These are phyloP conservation scores for Acanthococcus lagerstroemiae DNA, from an alignment of 2,888 invertebrate species.

Conservation along the genomic window DNA sequence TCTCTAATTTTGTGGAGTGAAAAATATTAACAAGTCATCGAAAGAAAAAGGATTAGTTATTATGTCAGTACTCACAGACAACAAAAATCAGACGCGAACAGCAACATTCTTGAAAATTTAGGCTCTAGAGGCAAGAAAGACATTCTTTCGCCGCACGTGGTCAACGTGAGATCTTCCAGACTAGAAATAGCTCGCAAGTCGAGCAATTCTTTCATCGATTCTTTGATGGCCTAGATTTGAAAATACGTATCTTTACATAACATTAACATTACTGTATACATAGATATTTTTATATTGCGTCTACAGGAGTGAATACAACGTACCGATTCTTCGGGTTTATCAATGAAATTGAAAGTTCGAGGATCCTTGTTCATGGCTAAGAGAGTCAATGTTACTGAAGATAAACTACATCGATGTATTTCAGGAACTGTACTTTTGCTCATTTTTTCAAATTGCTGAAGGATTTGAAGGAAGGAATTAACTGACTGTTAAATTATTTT, in stretches of 20 bases:
- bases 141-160: conserved; percentile 72
- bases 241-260: too few species aligned
- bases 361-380: conserved; percentile 75
- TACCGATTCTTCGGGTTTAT: conserved; percentile 66
- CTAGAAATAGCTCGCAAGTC: conserved; percentile 55
- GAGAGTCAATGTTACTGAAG: conserved; percentile 68
- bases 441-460: conserved; percentile 63
- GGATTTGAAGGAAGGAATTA: too few species aligned
- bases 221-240: background rate
- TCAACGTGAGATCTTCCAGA: conserved; percentile 47
- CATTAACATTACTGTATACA: background rate
- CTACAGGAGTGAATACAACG: conserved; percentile 25
- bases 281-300: background rate
- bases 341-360: conserved; percentile 78
- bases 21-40: background rate
- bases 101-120: conserved; percentile 66
- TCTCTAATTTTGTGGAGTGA: conserved; percentile 47
- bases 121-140: conserved; percentile 87
- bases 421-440: conserved; percentile 70
- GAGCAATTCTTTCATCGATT: conserved; percentile 40
- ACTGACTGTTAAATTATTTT: background rate
- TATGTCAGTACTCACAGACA: conserved; percentile 53
- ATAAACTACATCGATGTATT: conserved; percentile 64
- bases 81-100: conserved; percentile 63
- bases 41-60: background rate